These are phyloP conservation scores for Aproaerema taeniolella DNA, from an alignment of 2,888 invertebrate genomes.

Conservation along the genomic window DNA sequence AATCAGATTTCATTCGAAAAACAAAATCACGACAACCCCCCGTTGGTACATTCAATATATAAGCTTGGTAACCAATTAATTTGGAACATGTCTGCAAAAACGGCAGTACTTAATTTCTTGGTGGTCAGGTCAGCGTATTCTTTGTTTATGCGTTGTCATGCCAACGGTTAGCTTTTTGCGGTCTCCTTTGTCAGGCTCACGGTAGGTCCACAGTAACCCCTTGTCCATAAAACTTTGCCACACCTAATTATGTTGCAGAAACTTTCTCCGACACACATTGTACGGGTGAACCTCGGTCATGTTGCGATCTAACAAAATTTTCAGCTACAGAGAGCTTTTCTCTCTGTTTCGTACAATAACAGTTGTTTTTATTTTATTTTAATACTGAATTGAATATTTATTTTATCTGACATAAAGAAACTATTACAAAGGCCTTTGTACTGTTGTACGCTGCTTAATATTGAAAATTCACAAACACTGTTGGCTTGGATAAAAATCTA, in stretches of 20 bases:
- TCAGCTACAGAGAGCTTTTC: background rate
- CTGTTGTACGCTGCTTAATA: no score
- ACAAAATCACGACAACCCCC: no score
- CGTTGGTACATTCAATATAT: no score
- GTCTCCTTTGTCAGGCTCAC: constrained; percentile 23
- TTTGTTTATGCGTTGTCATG: constrained; percentile 50
- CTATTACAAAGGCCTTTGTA: no score
- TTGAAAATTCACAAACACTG: background rate
- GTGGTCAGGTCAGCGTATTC: constrained; percentile 29
- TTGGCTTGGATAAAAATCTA: no score
- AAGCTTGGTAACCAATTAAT: no score
- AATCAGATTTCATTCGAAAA: no score
- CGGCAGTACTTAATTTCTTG: constrained; percentile 6
- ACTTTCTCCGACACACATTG: constrained; percentile 39
- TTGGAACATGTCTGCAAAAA: no score
- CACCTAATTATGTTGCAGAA: constrained; percentile 53
- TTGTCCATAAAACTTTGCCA: constrained; percentile 48
- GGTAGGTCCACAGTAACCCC: constrained; percentile 37
- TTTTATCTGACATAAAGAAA: no score
- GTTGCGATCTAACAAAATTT: constrained; percentile 3
- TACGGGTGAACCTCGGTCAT: constrained; percentile 29
- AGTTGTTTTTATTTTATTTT: no score
- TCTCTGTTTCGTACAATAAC: no score
- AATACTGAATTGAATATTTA: no score
- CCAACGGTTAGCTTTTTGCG: constrained; percentile 45